A percentile compares a stretch with the other conserved stretches of the same genome.
Evolutionary conservation across 2,888 invertebrate genomes (phyloP).

Genomic region (Polyommatus icarus): DNA sequence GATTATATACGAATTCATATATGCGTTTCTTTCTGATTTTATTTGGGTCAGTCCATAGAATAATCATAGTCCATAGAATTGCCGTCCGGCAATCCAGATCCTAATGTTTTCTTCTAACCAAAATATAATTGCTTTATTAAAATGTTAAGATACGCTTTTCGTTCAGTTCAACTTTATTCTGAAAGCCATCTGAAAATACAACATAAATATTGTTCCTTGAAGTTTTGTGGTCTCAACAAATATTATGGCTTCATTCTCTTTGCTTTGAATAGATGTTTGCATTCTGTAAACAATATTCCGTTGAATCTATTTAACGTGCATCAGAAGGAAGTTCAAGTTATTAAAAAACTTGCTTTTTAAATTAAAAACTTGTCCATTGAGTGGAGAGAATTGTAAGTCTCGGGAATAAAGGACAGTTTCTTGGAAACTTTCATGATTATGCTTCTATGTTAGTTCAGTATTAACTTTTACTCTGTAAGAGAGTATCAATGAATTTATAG

Average conservation of each 20-base stretch:
- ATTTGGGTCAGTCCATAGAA: too few relatives aligned
- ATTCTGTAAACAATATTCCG: constrained; percentile 32
- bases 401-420: constrained; percentile 22
- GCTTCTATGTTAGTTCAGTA: neutral
- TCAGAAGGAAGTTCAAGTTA: constrained; percentile 7
- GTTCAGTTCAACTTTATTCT: neutral
- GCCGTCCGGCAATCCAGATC: too few relatives aligned
- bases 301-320: constrained; percentile 18
- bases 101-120: neutral
- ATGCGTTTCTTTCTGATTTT: too few relatives aligned
- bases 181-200: constrained; percentile 24
- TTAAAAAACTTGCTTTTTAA: constrained; percentile 28
- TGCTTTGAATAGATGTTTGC: constrained; percentile 29
- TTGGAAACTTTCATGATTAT: neutral
- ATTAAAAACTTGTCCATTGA: constrained; percentile 8
- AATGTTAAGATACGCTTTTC: neutral
- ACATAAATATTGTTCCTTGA: constrained; percentile 41
- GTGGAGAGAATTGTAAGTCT: constrained; percentile 6
- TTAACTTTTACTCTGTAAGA: neutral
- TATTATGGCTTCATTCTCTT: constrained; percentile 31
- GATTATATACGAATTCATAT: too few relatives aligned
- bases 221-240: constrained; percentile 37
- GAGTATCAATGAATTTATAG: neutral
- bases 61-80: too few relatives aligned
- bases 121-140: neutral